Base-by-base conservation (phyloP, 2,888 invertebrate genomes). In the Tipula confusa region DNA sequence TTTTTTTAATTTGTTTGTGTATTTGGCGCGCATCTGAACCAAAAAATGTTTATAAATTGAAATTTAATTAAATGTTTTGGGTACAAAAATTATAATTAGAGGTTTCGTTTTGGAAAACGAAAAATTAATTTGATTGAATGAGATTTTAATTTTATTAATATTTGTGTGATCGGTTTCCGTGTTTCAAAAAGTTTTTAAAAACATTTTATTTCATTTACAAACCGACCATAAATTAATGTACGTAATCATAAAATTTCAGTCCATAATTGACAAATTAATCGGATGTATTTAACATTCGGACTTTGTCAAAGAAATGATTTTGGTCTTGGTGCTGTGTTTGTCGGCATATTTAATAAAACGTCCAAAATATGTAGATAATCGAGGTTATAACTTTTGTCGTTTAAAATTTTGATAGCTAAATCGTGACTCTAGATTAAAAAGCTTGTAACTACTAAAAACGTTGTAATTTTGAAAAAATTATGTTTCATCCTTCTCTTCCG, bases 51-150 rank as follows among this genome's bases (percentile, higher is more conserved):
- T 33, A 24, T 64, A 64, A 64, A 64, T 64, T 64, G 64, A 64
- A 64, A 64, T 64, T 64, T 64, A 64, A 64, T 64, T 64, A 24
- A 64, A 64, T 64, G 64, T 64, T 64, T 64, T 64, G 64, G 64
- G 24, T 9, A 64, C 24, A 64, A 64, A 64, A n/a, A 64, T 2
- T 24, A 64, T 64, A 64, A 64, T 64, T 64, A 64, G 24, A 24
- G 64, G 64, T 24, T 64, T 64, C 64, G 7, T 64, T 24, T 64
- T 64, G n/a, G 24, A 24, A 64, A n/a, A n/a, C n/a, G 64, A 64
- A 24, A 24, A 64, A 64, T 64, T 64, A 64, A 64, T 64, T 64
- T 64, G 64, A 64, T 24, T 64, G 24, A 24, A 64, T 64, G 64
- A 9, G 64, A 64, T 64, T 64, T 64, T 64, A 64, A 64, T 64